A percentile compares a stretch with the other conserved stretches of the same genome.
These are phyloP conservation scores for Physocephala rufipes DNA, from an alignment of 2,888 invertebrate genomes.

Conservation along the genomic window DNA sequence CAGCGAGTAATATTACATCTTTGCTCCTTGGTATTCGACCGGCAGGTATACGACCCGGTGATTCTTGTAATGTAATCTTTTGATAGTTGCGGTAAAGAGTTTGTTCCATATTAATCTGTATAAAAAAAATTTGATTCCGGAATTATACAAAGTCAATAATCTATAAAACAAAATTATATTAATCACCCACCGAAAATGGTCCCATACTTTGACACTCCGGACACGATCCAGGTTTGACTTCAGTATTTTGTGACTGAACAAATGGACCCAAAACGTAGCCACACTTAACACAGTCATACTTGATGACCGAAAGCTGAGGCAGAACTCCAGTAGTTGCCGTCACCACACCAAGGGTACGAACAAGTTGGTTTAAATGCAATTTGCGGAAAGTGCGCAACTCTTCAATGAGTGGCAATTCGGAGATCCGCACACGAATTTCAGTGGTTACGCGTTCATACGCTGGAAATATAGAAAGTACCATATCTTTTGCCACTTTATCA, in stretches of 20 bases:
- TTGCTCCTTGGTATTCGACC: slow-evolving; percentile 97
- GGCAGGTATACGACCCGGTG: slow-evolving; percentile 96
- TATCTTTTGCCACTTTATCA: slow-evolving; percentile 91
- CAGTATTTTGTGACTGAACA: slow-evolving; percentile 90
- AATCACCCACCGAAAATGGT: slow-evolving; percentile 82
- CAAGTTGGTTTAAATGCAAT: slow-evolving; percentile 91
- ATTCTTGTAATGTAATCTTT: slow-evolving; percentile 96
- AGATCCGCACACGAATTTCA: slow-evolving; percentile 94
- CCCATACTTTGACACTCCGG: slow-evolving; percentile 97
- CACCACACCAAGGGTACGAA: slow-evolving; percentile 93
- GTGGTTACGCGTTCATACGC: slow-evolving; percentile 94
- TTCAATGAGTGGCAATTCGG: slow-evolving; percentile 94
- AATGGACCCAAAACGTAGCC: slow-evolving; percentile 96
- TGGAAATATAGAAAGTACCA: slow-evolving; percentile 93
- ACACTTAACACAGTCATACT: slow-evolving; percentile 97
- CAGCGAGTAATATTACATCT: slow-evolving; percentile 92
- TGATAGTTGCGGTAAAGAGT: slow-evolving; percentile 99
- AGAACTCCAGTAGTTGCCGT: slow-evolving; percentile 94
- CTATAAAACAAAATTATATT: not conserved
- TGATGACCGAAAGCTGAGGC: slow-evolving; percentile 94
- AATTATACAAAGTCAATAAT: not conserved
- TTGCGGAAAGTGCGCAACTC: slow-evolving; percentile 92
- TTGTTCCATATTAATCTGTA: slow-evolving; percentile 97
- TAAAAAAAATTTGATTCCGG: not conserved
- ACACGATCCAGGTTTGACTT: slow-evolving; percentile 95